A percentile compares a stretch with the other conserved stretches of the same genome.
Evolutionary conservation across 2,797 vertebrate genomes (phyloP).

Genomic region (Ceryle rudis): DNA sequence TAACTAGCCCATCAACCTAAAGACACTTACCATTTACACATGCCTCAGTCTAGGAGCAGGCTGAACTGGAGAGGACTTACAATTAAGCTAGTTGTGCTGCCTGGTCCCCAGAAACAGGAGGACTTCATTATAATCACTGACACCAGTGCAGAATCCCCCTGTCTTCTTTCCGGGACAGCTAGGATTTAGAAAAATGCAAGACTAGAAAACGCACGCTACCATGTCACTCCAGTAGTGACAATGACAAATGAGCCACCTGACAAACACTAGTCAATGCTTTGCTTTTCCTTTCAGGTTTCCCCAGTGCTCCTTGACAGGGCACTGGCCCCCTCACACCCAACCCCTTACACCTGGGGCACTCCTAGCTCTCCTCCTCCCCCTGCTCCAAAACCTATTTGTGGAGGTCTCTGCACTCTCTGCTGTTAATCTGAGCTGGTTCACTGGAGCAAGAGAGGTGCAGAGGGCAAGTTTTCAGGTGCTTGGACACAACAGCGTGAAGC

Average conservation of each 20-base stretch:
- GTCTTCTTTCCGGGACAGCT: neutral
- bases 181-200: neutral
- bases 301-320: accelerated
- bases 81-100: neutral
- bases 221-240: neutral
- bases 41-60: neutral
- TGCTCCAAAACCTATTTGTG: neutral
- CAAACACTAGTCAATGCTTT: neutral
- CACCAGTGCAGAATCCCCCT: neutral
- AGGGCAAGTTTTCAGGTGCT: too few species aligned
- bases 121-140: neutral
- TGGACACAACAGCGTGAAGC: neutral
- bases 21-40: neutral
- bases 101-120: neutral
- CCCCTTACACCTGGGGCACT: neutral
- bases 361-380: too few species aligned
- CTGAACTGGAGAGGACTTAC: neutral
- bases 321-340: neutral
- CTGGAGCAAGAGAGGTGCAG: accelerated
- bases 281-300: neutral
- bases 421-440: neutral
- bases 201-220: neutral
- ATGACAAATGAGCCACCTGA: neutral
- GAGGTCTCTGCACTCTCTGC: neutral
- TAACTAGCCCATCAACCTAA: neutral